Percentiles rank a stretch among this genome's conserved stretches.
Evolutionary conservation across 2,888 invertebrate species (phyloP).

Genomic region (Brachyptera risi): DNA sequence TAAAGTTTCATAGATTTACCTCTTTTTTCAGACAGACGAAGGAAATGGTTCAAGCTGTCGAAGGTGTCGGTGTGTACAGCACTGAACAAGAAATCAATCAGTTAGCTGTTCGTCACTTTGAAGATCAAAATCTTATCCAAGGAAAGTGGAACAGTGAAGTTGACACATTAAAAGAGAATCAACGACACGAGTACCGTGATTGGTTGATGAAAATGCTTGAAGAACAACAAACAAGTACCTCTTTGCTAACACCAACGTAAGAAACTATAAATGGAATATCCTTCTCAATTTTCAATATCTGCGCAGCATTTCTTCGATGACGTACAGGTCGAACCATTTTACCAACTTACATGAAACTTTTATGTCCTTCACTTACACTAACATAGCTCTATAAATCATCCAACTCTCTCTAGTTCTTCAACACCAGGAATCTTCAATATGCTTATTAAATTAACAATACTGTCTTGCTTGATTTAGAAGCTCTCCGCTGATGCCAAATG

Average conservation of each 20-base stretch:
- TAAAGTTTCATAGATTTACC: no score
- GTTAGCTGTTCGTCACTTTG: conserved; percentile 75
- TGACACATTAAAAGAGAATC: conserved; percentile 77
- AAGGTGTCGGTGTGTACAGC: conserved; percentile 68
- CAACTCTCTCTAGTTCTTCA: no score
- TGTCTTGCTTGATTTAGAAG: conserved; percentile 39
- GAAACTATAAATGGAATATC: no score
- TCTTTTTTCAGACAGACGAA: conserved; percentile 62
- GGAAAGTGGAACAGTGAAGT: conserved; percentile 75
- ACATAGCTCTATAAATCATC: no score
- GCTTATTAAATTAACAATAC: background rate
- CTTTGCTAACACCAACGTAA: conserved; percentile 52
- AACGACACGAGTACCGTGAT: conserved; percentile 79
- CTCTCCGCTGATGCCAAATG: conserved; percentile 46
- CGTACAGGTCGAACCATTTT: no score
- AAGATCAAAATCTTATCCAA: conserved; percentile 76
- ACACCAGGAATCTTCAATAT: no score
- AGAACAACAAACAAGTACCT: conserved; percentile 59
- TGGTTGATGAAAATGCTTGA: conserved; percentile 83
- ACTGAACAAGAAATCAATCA: conserved; percentile 84
- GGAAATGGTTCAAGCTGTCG: conserved; percentile 85
- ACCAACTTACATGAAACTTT: no score
- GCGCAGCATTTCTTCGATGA: no score
- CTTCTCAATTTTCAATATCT: no score
- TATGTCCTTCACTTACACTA: no score